Percentiles rank a stretch among this genome's conserved stretches.
Conservation (phyloP, 2,888 invertebrate species). For the Ochropacha duplaris region DNA sequence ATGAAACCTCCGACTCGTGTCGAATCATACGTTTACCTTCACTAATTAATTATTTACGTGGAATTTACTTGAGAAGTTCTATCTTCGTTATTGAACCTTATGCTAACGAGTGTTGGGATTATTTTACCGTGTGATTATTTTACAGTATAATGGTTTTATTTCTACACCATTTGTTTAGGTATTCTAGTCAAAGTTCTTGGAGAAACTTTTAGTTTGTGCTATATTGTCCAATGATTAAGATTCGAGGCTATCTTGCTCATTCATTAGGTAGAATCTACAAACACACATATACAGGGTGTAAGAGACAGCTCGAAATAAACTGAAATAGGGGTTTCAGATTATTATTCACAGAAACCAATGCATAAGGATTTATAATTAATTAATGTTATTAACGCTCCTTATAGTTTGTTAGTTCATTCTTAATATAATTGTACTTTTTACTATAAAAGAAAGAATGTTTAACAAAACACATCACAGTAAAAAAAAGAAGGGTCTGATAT, state of each 20-base stretch:
- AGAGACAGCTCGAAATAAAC: too few relatives aligned
- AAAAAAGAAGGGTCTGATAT: too few relatives aligned
- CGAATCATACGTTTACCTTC: not conserved
- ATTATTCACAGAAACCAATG: too few relatives aligned
- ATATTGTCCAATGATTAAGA: not conserved
- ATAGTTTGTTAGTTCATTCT: too few relatives aligned
- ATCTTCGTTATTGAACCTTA: not conserved
- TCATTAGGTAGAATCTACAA: not conserved
- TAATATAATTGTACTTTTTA: too few relatives aligned
- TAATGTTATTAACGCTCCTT: too few relatives aligned
- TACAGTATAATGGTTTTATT: not conserved
- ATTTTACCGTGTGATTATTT: not conserved
- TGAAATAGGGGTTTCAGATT: too few relatives aligned
- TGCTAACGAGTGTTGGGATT: not conserved
- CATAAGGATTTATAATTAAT: too few relatives aligned
- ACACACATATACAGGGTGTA: too few relatives aligned
- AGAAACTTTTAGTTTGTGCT: not conserved
- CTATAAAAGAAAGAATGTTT: too few relatives aligned
- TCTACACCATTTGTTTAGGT: conserved; percentile 1
- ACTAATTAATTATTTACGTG: not conserved
- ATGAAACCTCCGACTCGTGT: not conserved
- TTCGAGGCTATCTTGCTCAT: not conserved
- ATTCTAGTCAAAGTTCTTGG: not conserved
- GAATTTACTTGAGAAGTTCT: not conserved
- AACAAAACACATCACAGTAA: too few relatives aligned